Base-by-base conservation (phyloP, 1,140 invertebrate species). In the Laupala kohalensis region DNA sequence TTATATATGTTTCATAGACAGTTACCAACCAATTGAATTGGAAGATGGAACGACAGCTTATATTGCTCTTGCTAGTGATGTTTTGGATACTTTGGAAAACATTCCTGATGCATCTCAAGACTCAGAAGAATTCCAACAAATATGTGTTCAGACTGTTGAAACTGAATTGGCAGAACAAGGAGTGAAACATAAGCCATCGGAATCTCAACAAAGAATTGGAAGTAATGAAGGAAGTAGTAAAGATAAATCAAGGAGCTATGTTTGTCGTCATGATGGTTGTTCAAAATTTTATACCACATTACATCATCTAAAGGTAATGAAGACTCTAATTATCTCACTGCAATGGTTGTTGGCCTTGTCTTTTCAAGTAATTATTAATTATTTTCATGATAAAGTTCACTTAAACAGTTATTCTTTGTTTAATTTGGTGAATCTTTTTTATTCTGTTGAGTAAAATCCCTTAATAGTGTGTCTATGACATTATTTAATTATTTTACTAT, bases 301-400 rank as follows among this genome's bases (percentile, higher is more conserved):
- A 0, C 84, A 86, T 74, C 85, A 87, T 79, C 77, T 87, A 26
- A 84, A 83, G 78, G 85, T 86, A 76, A 73, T n/a, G n/a, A n/a
- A n/a, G n/a, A n/a, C n/a, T n/a, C n/a, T n/a, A n/a, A n/a, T n/a
- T n/a, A n/a, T n/a, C n/a, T n/a, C n/a, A n/a, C n/a, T n/a, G n/a
- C n/a, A n/a, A n/a, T n/a, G n/a, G n/a, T n/a, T n/a, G n/a, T n/a
- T n/a, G n/a, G n/a, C n/a, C n/a, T n/a, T n/a, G n/a, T n/a, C n/a
- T n/a, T n/a, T n/a, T n/a, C n/a, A n/a, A n/a, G n/a, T n/a, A n/a
- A n/a, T n/a, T n/a, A n/a, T n/a, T n/a, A n/a, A n/a, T n/a, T n/a
- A n/a, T n/a, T n/a, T n/a, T n/a, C n/a, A n/a, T n/a, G n/a, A n/a
- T n/a, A n/a, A n/a, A n/a, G n/a, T n/a, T n/a, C n/a, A n/a, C n/a